Conservation (phyloP, 2,797 vertebrate genomes). For the Acanthurus tractus region DNA sequence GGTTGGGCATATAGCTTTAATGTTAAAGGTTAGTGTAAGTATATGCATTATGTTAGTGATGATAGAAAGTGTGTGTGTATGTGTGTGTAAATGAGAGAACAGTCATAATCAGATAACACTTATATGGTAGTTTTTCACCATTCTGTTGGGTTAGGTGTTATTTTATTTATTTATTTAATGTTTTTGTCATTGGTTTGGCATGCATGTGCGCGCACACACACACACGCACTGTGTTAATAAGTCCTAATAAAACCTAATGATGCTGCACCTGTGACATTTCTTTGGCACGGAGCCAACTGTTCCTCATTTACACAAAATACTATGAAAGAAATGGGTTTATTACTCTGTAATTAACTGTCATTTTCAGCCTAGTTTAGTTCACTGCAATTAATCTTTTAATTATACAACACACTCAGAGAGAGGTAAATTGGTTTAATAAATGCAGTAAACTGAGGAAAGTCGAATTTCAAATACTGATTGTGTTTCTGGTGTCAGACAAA, state of each 20-base stretch:
- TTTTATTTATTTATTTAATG: conserved; percentile 11
- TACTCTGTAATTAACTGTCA: background rate
- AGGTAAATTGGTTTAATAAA: background rate
- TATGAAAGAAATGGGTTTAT: background rate
- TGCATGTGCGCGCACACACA: background rate
- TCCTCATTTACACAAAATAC: background rate
- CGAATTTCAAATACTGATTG: background rate
- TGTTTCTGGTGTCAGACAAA: background rate
- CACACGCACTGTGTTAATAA: background rate
- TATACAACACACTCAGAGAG: background rate
- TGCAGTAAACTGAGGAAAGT: background rate
- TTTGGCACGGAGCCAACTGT: no score
- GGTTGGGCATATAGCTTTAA: no score
- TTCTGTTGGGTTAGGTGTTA: background rate
- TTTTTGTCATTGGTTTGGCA: background rate
- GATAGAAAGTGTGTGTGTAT: background rate
- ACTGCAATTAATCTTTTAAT: background rate
- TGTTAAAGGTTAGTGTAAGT: no score
- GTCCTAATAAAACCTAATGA: background rate
- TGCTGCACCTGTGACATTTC: background rate
- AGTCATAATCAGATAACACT: conserved; percentile 27
- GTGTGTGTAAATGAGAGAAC: background rate
- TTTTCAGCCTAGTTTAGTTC: background rate
- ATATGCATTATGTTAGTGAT: no score
- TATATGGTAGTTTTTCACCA: conserved; percentile 5